Percentiles rank a stretch among this genome's conserved stretches.
Evolutionary conservation across 1,140 invertebrate genomes (phyloP).

Genomic region (Micrasema minimum): DNA sequence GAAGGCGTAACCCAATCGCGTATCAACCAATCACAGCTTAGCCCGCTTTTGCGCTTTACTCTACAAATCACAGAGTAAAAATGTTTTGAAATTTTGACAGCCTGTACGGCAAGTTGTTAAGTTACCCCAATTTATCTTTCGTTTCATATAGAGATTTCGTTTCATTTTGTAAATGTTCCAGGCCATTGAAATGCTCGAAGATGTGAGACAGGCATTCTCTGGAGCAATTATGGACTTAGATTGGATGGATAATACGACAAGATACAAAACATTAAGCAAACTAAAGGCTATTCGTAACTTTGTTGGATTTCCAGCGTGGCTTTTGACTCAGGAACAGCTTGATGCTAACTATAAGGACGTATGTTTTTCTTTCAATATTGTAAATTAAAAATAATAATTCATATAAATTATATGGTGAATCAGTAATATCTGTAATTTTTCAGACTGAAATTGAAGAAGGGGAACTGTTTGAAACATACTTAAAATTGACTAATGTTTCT

Average conservation of each 20-base stretch:
- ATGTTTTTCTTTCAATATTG: conserved; percentile 36
- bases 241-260: conserved; percentile 84
- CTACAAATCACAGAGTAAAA: too few relatives aligned
- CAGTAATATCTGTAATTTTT: conserved; percentile 29
- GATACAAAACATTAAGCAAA: conserved; percentile 71
- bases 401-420: neutral
- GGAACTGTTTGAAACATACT: conserved; percentile 70
- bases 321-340: conserved; percentile 67
- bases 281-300: conserved; percentile 75
- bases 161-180: conserved; percentile 54
- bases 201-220: conserved; percentile 78
- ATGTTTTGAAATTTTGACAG: too few relatives aligned
- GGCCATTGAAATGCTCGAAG: conserved; percentile 81
- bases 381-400: conserved; percentile 3
- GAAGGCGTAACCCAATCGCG: too few relatives aligned
- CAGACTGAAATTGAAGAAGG: conserved; percentile 72
- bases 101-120: too few relatives aligned
- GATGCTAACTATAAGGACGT: conserved; percentile 72
- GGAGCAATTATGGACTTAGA: conserved; percentile 74
- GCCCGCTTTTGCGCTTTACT: too few relatives aligned
- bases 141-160: too few relatives aligned
- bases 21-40: too few relatives aligned
- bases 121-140: too few relatives aligned
- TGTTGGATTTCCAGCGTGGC: conserved; percentile 80
- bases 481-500: conserved; percentile 69